A percentile compares a stretch with the other conserved stretches of the same genome.
phyloP scores from a whole-genome alignment of 1,140 invertebrate genomes.

The Scaptomyza hsui region DNA sequence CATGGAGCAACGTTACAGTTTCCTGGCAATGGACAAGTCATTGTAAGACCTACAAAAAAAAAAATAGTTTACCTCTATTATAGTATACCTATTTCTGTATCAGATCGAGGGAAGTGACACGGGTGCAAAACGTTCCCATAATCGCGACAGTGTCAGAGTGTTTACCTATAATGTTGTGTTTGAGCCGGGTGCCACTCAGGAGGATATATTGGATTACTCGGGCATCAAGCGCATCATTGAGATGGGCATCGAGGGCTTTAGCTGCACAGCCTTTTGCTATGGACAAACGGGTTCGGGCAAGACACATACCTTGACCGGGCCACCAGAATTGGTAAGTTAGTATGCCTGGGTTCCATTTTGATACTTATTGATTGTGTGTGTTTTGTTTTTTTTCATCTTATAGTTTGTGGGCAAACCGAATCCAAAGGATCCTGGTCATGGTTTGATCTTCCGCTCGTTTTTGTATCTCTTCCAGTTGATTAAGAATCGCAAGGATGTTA shows the following conservation, averaged over 20 bases:
- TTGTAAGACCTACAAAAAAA: conserved; percentile 85
- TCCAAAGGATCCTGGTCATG: conserved; percentile 87
- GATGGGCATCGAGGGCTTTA: conserved; percentile 96
- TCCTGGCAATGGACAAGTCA: conserved; percentile 91
- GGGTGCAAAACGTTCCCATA: conserved; percentile 77
- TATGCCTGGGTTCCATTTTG: conserved; percentile 10
- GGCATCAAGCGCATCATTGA: conserved; percentile 94
- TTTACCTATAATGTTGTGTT: conserved; percentile 96
- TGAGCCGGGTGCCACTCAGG: conserved; percentile 93
- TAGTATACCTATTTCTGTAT: background rate
- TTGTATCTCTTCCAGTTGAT: conserved; percentile 94
- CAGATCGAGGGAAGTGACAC: conserved; percentile 84
- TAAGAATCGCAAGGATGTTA: conserved; percentile 89
- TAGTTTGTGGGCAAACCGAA: conserved; percentile 77
- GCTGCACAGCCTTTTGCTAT: conserved; percentile 97
- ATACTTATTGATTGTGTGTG: background rate
- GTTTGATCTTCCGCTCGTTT: conserved; percentile 94
- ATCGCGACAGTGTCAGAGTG: conserved; percentile 88
- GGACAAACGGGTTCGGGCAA: conserved; percentile 99
- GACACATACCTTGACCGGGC: conserved; percentile 97
- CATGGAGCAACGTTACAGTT: conserved; percentile 89
- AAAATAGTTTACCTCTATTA: too few relatives aligned
- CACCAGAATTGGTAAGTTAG: conserved; percentile 90
- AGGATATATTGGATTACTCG: conserved; percentile 91
- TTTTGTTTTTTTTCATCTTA: background rate